phyloP scores from a whole-genome alignment of 2,888 invertebrate genomes.

The Hirtodrosophila histrioides region DNA sequence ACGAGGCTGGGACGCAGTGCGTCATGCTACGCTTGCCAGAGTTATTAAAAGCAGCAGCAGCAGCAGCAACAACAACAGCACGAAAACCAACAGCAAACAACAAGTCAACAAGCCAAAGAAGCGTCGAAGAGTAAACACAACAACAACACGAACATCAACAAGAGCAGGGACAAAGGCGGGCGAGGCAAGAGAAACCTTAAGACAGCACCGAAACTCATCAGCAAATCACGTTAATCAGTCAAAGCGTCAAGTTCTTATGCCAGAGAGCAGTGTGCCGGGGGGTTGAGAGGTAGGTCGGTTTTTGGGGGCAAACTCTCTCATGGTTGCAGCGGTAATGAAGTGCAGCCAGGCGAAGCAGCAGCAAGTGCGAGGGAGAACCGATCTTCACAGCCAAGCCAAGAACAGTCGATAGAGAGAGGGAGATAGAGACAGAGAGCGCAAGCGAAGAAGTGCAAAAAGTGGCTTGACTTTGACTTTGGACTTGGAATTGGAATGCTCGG shows the following conservation, averaged over 20 bases:
- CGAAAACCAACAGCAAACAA: constrained; percentile 44
- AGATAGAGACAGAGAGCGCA: background rate
- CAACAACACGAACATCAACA: constrained; percentile 26
- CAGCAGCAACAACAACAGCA: constrained; percentile 30
- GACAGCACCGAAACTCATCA: constrained; percentile 57
- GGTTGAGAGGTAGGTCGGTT: constrained; percentile 17
- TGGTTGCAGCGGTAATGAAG: constrained; percentile 52
- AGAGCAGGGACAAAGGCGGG: background rate
- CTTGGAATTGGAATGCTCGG: constrained; percentile 10
- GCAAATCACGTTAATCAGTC: constrained; percentile 70
- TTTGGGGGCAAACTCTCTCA: constrained; percentile 48
- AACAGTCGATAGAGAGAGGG: background rate
- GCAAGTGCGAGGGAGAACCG: constrained; percentile 1
- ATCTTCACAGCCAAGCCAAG: constrained; percentile 22
- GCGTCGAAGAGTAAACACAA: constrained; percentile 63
- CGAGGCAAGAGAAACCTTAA: constrained; percentile 35
- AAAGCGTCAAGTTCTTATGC: constrained; percentile 44
- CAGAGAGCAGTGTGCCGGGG: background rate
- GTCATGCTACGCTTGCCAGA: constrained; percentile 63
- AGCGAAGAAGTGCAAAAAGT: constrained; percentile 19
- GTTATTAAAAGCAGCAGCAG: constrained; percentile 59
- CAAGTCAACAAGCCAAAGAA: constrained; percentile 63
- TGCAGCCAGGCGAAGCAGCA: constrained; percentile 48
- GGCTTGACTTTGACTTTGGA: constrained; percentile 32
- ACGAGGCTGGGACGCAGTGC: constrained; percentile 44